Conservation (phyloP, 92 coral and sea anemone species). For the Metridium senile region DNA sequence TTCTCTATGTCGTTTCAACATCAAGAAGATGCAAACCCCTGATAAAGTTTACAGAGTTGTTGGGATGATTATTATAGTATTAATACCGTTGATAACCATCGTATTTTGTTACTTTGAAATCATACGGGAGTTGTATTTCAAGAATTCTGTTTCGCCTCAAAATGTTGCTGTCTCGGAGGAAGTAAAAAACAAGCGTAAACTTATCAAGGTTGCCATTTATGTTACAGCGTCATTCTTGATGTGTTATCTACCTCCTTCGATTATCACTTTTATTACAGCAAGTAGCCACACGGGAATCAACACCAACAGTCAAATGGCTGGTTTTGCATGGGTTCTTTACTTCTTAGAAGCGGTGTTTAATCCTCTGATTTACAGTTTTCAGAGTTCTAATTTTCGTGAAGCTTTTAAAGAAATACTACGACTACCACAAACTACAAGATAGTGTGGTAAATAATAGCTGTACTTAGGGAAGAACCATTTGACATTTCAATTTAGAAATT, state of each 20-base stretch:
- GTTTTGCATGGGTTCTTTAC: background rate
- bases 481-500: too few relatives aligned
- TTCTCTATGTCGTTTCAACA: background rate
- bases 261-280: background rate
- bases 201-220: background rate
- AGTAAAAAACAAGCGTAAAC: background rate
- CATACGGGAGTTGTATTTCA: background rate
- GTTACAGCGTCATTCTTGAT: background rate
- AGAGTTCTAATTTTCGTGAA: background rate
- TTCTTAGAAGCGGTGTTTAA: background rate
- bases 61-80: background rate
- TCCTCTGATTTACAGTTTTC: background rate
- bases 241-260: background rate
- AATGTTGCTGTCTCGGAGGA: background rate
- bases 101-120: background rate
- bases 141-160: background rate
- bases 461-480: too few relatives aligned
- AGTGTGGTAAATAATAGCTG: too few relatives aligned
- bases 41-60: background rate
- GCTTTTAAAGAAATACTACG: background rate
- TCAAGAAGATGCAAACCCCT: too few relatives aligned
- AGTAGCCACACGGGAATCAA: background rate
- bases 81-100: background rate
- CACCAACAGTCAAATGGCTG: background rate
- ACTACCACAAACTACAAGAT: background rate